These are phyloP conservation scores for Henricia sp. DNA, from an alignment of 53 echinoderm and acorn worm species.

Conservation along the genomic window DNA sequence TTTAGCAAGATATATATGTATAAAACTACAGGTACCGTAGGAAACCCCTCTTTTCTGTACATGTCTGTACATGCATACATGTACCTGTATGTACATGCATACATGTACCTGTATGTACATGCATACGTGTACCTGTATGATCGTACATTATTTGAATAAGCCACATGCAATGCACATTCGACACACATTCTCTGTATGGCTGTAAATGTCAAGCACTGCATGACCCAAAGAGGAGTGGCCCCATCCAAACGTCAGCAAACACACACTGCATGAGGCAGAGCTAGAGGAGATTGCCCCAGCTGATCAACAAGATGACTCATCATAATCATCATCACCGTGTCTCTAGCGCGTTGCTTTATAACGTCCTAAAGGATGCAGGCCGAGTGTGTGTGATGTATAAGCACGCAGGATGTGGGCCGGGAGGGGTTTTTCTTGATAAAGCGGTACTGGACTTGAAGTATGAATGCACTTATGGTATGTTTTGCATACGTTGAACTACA, in stretches of 20 bases:
- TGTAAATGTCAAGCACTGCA: constrained; percentile 26
- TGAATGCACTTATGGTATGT: background rate
- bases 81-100: background rate
- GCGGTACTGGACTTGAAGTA: background rate
- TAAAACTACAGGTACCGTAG: background rate
- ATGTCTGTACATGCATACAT: background rate
- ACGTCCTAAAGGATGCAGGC: constrained; percentile 8
- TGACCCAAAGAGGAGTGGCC: background rate
- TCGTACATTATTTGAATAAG: background rate
- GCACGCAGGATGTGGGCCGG: background rate
- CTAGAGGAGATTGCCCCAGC: constrained; percentile 47
- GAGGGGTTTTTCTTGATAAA: constrained; percentile 37
- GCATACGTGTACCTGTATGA: background rate
- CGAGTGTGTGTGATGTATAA: constrained; percentile 6
- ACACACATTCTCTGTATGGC: background rate
- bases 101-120: background rate
- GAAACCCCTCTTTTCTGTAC: too few relatives aligned
- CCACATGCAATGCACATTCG: background rate
- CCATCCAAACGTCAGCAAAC: background rate
- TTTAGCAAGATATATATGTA: background rate
- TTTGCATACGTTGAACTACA: background rate
- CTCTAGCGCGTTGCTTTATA: too few relatives aligned
- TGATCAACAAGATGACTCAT: constrained; percentile 45
- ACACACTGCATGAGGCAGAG: background rate
- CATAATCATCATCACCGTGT: background rate